Evolutionary conservation across 2,888 invertebrate genomes (phyloP).

Genomic region (Orgyia antiqua): DNA sequence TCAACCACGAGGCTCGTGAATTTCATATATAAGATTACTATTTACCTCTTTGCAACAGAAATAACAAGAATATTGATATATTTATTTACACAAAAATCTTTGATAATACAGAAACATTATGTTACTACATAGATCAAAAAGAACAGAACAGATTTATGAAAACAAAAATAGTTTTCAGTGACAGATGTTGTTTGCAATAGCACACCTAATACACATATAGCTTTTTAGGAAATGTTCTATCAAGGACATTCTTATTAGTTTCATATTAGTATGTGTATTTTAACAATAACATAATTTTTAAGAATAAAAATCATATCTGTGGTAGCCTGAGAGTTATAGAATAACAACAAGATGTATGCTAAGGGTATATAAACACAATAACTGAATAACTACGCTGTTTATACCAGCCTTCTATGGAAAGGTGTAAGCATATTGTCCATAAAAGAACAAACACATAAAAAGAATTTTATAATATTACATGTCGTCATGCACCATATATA

Average conservation of each 20-base stretch:
- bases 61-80: too few relatives aligned
- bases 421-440: constrained; percentile 41
- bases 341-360: not conserved
- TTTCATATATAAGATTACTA: too few relatives aligned
- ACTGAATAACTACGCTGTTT: constrained; percentile 6
- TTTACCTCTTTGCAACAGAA: too few relatives aligned
- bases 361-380: constrained; percentile 1
- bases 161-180: too few relatives aligned
- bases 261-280: constrained; percentile 15
- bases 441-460: constrained; percentile 26
- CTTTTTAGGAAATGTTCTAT: constrained; percentile 11
- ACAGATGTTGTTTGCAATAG: too few relatives aligned
- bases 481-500: constrained; percentile 26
- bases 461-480: constrained; percentile 28
- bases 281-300: not conserved
- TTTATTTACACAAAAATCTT: too few relatives aligned
- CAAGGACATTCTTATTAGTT: constrained; percentile 26
- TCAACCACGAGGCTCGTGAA: too few relatives aligned
- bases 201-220: too few relatives aligned
- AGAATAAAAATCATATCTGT: not conserved
- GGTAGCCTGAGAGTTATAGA: not conserved
- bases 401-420: constrained; percentile 27
- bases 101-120: too few relatives aligned
- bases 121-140: too few relatives aligned
- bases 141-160: too few relatives aligned